Conservation (phyloP, 2,113 vertebrate species). For the Oceanodroma tethys region DNA sequence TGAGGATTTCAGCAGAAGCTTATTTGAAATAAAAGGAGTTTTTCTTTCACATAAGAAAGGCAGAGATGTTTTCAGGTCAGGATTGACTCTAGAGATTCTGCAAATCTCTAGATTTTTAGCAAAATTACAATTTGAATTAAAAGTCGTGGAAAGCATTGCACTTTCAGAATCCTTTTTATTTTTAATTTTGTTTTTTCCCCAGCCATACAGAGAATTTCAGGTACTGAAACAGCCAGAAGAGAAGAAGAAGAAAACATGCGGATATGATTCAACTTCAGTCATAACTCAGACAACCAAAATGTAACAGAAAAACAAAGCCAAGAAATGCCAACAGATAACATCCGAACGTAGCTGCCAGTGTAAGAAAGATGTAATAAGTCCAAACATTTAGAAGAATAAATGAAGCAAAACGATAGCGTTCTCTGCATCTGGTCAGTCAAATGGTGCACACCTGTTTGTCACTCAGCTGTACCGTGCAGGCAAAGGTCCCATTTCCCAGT, state of each 20-base stretch:
- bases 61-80: not conserved
- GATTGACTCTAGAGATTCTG: not conserved
- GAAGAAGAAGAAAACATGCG: not conserved
- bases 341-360: not conserved
- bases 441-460: not conserved
- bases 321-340: not conserved
- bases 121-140: not conserved
- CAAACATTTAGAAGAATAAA: not conserved
- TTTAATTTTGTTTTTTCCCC: not conserved
- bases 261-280: not conserved
- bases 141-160: not conserved
- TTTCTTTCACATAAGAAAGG: not conserved
- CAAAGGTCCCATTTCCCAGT: not conserved
- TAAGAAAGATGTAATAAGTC: not conserved
- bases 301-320: not conserved
- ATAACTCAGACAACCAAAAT: not conserved
- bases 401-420: fast-evolving
- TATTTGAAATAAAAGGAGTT: not conserved
- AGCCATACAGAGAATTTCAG: not conserved
- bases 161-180: not conserved
- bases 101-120: not conserved
- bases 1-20: not conserved
- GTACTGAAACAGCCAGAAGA: not conserved
- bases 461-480: not conserved
- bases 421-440: not conserved